Conservation (phyloP, 1,140 invertebrate species). For the Sipha flava region DNA sequence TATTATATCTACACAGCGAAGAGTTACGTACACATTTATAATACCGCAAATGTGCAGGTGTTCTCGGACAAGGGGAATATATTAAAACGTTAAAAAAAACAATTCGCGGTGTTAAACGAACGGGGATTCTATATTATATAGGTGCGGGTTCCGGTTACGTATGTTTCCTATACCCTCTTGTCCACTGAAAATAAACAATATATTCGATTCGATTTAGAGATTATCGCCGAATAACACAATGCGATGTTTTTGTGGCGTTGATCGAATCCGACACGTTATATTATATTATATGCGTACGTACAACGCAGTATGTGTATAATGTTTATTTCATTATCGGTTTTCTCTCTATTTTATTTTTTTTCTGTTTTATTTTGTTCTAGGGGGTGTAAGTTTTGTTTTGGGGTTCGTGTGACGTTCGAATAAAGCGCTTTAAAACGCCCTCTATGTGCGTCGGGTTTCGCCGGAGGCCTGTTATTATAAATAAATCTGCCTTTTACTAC, state of each 20-base stretch:
- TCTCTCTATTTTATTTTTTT: background rate
- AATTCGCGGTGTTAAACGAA: background rate
- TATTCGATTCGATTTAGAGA: conserved; percentile 11
- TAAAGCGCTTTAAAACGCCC: conserved; percentile 9
- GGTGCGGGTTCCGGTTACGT: background rate
- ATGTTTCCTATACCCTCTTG: background rate
- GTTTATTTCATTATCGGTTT: conserved; percentile 19
- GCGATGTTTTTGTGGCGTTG: conserved; percentile 13
- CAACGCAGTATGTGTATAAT: background rate
- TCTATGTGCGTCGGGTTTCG: background rate
- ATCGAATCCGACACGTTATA: conserved; percentile 13
- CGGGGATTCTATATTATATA: background rate
- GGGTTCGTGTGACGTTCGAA: conserved; percentile 15
- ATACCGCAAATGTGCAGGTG: background rate
- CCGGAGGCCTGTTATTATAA: conserved; percentile 6
- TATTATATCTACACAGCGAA: too few relatives aligned
- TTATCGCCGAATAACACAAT: conserved; percentile 9
- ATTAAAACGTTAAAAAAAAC: background rate
- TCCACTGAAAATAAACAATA: background rate
- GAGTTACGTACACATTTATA: too few relatives aligned
- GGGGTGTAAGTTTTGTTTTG: conserved; percentile 1
- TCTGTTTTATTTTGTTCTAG: too few relatives aligned
- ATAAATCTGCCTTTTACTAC: conserved; percentile 10
- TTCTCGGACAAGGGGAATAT: background rate
- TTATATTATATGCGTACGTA: background rate